Evolutionary conservation across 2,113 vertebrate genomes (phyloP), one percentile per base, ranked within the genome.

Genomic region (Indicator indicator): DNA sequence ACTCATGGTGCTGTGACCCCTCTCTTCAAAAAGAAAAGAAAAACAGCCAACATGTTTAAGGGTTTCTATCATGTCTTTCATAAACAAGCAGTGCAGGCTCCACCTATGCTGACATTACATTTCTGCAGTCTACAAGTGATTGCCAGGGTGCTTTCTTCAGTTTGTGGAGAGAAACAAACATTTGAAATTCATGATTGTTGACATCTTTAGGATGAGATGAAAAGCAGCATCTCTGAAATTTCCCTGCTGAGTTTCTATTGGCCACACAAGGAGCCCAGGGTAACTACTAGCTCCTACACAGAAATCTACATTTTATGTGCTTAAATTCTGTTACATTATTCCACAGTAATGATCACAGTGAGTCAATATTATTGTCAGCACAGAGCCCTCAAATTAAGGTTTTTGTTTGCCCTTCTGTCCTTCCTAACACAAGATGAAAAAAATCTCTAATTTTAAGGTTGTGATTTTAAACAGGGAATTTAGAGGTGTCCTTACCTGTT

Each of bases 241-340:
- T 69, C 30, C 28, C 18, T 83, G 8, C 16, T 91, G 63, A 71
- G 26, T 79, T 95, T 75, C 74, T 50, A 76, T 6, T 1, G 4
- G 38, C 7, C 27, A 76, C 16, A 54, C 9, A 30, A 50, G 59
- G 63, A 95, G 28, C 26, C 9, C 38, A 30, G 36, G 15, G 16
- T 73, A 78, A 46, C 26, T 52, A 72, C 16, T 8, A 55, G 11
- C 55, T 75, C 59, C 67, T 69, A 12, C 42, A 32, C 9, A 65
- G 26, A 84, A 82, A 5, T 38, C 44, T 82, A 14, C 5, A 42
- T 88, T 80, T 83, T 46, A 46, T 27, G 28, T 62, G 11, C 59
- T 55, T 79, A 67, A 69, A 48, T 76, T 82, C 38, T 78, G 6
- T 83, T 79, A 70, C 14, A 69, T 76, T 72, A 83, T 93, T 93